Percentiles rank a stretch among this genome's conserved stretches.
Evolutionary conservation across 2,888 invertebrate genomes (phyloP).

Genomic region (Drosophila putrida): DNA sequence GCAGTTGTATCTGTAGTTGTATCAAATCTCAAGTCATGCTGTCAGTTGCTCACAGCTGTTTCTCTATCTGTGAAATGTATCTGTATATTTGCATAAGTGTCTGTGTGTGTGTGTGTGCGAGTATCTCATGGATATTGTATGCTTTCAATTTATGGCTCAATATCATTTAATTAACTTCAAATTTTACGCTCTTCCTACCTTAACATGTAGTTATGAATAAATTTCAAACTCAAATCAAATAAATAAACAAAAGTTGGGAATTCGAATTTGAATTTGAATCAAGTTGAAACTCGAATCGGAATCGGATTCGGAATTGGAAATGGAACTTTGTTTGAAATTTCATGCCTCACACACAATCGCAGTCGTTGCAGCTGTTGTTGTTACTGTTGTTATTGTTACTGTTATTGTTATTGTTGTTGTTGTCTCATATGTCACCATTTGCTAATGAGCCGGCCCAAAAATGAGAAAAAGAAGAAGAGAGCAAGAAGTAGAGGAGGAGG

Average conservation of each 20-base stretch:
- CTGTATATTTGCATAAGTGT: constrained; percentile 15
- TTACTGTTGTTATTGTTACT: constrained; percentile 11
- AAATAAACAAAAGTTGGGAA: constrained; percentile 41
- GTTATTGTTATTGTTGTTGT: constrained; percentile 32
- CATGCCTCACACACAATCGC: constrained; percentile 44
- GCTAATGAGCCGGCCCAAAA: constrained; percentile 62
- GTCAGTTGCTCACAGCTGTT: constrained; percentile 27
- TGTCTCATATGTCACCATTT: constrained; percentile 61
- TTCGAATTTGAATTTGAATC: constrained; percentile 7
- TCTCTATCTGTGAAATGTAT: constrained; percentile 10
- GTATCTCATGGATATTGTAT: constrained; percentile 13
- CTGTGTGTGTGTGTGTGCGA: constrained; percentile 1
- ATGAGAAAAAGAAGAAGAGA: constrained; percentile 27
- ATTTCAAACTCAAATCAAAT: constrained; percentile 18
- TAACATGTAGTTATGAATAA: constrained; percentile 48
- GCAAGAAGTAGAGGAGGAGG: no score
- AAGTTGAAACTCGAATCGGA: constrained; percentile 12
- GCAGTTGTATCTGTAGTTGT: constrained; percentile 8
- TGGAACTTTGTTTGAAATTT: constrained; percentile 36
- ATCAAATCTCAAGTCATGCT: constrained; percentile 11
- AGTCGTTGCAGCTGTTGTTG: constrained; percentile 13
- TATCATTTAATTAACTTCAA: constrained; percentile 74
- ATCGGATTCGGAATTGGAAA: constrained; percentile 6
- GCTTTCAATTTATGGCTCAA: constrained; percentile 47
- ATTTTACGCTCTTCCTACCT: constrained; percentile 74